phyloP scores from a whole-genome alignment of 1,140 invertebrate genomes.

The Geopemphigus sp. region DNA sequence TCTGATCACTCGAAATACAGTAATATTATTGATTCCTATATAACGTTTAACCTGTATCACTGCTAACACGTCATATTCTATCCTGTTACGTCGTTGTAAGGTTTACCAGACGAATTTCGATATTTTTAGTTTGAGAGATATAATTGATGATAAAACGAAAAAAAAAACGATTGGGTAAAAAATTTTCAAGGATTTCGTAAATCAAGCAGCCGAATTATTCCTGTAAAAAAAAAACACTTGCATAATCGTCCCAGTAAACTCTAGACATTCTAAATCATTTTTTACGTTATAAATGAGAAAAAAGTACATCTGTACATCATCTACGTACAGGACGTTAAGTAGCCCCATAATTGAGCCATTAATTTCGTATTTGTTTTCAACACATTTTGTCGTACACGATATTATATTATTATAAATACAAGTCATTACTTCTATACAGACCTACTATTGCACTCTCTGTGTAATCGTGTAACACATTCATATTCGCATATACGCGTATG shows the following conservation, averaged over 20 bases:
- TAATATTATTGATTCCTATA: too few relatives aligned
- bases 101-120: too few relatives aligned
- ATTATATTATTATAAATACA: background rate
- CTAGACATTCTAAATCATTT: background rate
- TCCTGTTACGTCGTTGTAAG: too few relatives aligned
- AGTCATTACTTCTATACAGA: too few relatives aligned
- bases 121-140: too few relatives aligned
- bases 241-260: background rate
- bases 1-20: too few relatives aligned
- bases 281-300: background rate
- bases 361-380: background rate
- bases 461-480: too few relatives aligned
- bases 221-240: background rate
- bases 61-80: too few relatives aligned
- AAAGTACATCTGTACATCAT: background rate
- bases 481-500: too few relatives aligned
- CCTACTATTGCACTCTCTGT: too few relatives aligned
- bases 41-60: too few relatives aligned
- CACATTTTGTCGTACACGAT: background rate
- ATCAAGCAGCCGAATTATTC: background rate
- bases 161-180: slow-evolving; percentile 2
- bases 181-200: slow-evolving; percentile 2
- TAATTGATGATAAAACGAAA: background rate
- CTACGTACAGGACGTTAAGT: background rate
- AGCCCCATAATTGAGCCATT: background rate